Evolutionary conservation across 1,140 invertebrate species (phyloP).

Genomic region (Phthorimaea operculella): DNA sequence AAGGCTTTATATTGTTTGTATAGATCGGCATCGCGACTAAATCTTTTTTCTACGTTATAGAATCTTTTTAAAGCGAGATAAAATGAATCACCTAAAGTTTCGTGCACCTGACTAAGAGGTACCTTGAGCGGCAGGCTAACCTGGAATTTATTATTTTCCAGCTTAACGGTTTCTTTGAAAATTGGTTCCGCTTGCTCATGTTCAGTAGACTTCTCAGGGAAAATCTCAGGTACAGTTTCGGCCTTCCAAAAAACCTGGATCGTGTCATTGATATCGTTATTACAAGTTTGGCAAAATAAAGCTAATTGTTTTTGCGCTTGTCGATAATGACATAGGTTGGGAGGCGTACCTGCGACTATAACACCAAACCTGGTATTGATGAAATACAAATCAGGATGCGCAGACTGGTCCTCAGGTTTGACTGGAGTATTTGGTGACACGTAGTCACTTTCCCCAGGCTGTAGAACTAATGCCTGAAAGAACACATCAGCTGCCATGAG

Average conservation of each 20-base stretch:
- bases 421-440: too few species aligned
- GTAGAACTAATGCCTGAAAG: conserved; percentile 9
- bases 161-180: not conserved
- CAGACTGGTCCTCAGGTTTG: too few species aligned
- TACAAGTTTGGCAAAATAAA: conserved; percentile 6
- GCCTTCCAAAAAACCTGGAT: conserved; percentile 1
- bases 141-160: conserved; percentile 3
- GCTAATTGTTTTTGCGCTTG: not conserved
- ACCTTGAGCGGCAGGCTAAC: not conserved
- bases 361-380: too few species aligned
- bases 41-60: conserved; percentile 1
- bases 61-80: conserved; percentile 3
- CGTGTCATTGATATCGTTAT: not conserved
- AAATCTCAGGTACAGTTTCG: conserved; percentile 5
- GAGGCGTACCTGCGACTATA: not conserved
- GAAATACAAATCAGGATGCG: too few species aligned
- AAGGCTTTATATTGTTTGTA: conserved; percentile 16
- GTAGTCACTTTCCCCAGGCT: too few species aligned
- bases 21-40: conserved; percentile 6
- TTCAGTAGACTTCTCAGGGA: not conserved
- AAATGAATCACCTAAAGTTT: conserved; percentile 8
- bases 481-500: conserved; percentile 11
- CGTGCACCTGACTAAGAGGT: not conserved
- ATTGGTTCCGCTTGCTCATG: not conserved
- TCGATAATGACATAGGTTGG: not conserved